Evolutionary conservation across 1,140 invertebrate species (phyloP).

Genomic region (Drosophila virilis): DNA sequence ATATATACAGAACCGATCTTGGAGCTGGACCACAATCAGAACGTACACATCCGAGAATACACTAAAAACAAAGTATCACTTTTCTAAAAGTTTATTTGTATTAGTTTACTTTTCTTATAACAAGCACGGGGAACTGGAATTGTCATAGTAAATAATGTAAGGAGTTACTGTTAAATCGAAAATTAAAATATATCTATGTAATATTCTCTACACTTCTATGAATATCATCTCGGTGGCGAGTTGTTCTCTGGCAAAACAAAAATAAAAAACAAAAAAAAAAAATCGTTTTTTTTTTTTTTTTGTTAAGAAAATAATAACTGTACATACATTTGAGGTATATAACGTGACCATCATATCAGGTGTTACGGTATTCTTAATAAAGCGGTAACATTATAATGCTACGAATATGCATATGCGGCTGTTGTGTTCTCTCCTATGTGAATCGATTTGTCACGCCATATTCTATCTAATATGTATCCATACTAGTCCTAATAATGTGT

Average conservation of each 20-base stretch:
- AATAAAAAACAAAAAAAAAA: constrained; percentile 19
- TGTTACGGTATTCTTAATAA: constrained; percentile 37
- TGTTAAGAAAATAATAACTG: constrained; percentile 42
- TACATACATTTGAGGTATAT: constrained; percentile 52
- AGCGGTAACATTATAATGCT: constrained; percentile 26
- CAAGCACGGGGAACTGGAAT: constrained; percentile 72
- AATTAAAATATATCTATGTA: constrained; percentile 47
- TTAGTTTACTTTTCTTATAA: constrained; percentile 66
- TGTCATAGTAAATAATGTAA: constrained; percentile 43
- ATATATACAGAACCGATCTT: constrained; percentile 14
- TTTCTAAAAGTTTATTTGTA: constrained; percentile 76
- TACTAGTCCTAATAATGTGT: constrained; percentile 47
- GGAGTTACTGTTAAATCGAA: constrained; percentile 48
- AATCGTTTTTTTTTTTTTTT: constrained; percentile 1
- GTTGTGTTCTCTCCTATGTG: constrained; percentile 9
- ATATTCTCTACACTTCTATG: constrained; percentile 52
- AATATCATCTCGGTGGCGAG: constrained; percentile 78
- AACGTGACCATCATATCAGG: constrained; percentile 50
- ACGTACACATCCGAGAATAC: constrained; percentile 13
- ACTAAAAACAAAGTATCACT: constrained; percentile 58
- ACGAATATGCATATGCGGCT: constrained; percentile 10
- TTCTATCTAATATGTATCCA: constrained; percentile 40
- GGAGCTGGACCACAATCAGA: constrained; percentile 8
- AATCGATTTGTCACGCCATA: constrained; percentile 37
- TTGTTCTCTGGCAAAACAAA: constrained; percentile 68